Conservation (phyloP, 2,113 vertebrate species). For the Glaucomys volans region DNA sequence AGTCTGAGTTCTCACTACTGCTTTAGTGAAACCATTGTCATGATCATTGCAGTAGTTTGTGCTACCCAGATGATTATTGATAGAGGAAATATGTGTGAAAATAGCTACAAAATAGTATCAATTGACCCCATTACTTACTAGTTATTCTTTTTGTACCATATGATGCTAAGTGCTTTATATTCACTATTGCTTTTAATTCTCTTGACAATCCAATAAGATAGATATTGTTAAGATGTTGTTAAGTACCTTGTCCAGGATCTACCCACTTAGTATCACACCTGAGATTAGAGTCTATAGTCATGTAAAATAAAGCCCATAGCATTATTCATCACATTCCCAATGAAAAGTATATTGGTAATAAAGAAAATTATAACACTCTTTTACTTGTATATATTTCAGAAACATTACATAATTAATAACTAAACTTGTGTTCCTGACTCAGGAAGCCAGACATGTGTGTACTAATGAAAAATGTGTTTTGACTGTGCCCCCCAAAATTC, state of each 20-base stretch:
- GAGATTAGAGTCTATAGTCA: not conserved
- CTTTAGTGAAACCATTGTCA: conserved; percentile 39
- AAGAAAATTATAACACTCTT: not conserved
- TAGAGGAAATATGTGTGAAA: conserved; percentile 12
- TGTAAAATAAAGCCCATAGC: not conserved
- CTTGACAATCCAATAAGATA: not conserved
- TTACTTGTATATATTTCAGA: not conserved
- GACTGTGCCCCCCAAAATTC: not conserved
- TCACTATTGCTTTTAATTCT: conserved; percentile 51
- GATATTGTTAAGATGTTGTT: not conserved
- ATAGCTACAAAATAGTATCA: conserved; percentile 29
- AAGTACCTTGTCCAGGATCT: not conserved
- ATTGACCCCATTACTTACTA: not conserved
- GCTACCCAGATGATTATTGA: conserved; percentile 36
- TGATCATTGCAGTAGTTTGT: conserved; percentile 4
- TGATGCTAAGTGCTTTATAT: conserved; percentile 29
- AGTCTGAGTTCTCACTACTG: not conserved
- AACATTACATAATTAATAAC: conserved; percentile 11
- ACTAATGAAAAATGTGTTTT: conserved; percentile 1
- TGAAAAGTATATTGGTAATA: conserved; percentile 12
- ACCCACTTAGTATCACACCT: not conserved
- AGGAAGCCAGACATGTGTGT: not conserved
- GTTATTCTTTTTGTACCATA: not conserved
- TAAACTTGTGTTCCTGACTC: not conserved
- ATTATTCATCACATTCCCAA: not conserved